Conservation (phyloP, 2,888 invertebrate genomes). For the Itoplectis maculator region DNA sequence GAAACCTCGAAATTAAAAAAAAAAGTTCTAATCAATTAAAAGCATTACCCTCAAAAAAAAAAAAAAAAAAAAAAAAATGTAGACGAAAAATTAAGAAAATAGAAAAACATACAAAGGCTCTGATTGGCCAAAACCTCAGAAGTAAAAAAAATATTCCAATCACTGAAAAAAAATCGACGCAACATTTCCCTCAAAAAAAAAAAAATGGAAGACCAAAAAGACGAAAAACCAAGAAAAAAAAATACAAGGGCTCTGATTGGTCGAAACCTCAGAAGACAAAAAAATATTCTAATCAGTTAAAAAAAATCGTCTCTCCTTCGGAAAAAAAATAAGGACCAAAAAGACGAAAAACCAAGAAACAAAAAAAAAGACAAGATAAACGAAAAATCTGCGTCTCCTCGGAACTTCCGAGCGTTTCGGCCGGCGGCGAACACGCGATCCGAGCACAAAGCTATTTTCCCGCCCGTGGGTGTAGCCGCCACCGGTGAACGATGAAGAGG, state of each 20-base stretch:
- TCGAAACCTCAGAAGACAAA: not conserved
- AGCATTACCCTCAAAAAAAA: not conserved
- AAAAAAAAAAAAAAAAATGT: not conserved
- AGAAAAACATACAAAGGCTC: too few species aligned
- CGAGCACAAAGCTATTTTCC: slow-evolving; percentile 65
- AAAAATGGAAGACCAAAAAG: too few species aligned
- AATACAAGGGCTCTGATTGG: too few species aligned
- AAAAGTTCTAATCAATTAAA: too few species aligned
- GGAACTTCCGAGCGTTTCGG: not conserved
- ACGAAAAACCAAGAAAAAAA: too few species aligned
- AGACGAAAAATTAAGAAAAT: not conserved
- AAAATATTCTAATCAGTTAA: not conserved
- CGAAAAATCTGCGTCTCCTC: slow-evolving; percentile 16
- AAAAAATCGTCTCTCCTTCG: not conserved
- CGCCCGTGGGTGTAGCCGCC: slow-evolving; percentile 37
- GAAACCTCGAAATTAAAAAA: too few species aligned
- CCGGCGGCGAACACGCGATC: slow-evolving; percentile 35
- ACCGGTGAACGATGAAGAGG: slow-evolving; percentile 38
- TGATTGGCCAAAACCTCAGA: not conserved
- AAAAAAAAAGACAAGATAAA: not conserved
- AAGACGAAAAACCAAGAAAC: too few species aligned
- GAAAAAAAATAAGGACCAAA: not conserved
- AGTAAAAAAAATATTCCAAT: not conserved
- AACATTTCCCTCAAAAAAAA: not conserved
- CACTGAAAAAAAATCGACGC: not conserved